These are phyloP conservation scores for Porites lobata DNA, from an alignment of 92 coral and sea anemone genomes.

Conservation along the genomic window DNA sequence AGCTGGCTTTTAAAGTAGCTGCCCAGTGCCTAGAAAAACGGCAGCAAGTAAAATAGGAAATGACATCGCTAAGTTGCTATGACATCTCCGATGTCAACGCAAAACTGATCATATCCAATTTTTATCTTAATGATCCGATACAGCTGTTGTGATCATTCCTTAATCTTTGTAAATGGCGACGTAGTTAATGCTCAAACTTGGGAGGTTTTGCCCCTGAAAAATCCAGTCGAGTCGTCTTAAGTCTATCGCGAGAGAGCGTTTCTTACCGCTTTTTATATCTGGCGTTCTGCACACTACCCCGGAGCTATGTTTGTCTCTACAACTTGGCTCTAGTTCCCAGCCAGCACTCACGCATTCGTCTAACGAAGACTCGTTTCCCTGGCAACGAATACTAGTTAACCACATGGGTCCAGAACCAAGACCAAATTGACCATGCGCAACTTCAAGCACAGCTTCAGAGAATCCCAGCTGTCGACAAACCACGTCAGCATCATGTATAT, in stretches of 20 bases:
- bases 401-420: slow-evolving; percentile 42
- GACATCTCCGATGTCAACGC: too few relatives aligned
- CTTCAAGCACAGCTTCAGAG: slow-evolving; percentile 35
- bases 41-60: too few relatives aligned
- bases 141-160: too few relatives aligned
- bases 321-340: slow-evolving; percentile 45
- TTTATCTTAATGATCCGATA: too few relatives aligned
- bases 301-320: slow-evolving; percentile 22
- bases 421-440: slow-evolving; percentile 46
- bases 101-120: too few relatives aligned
- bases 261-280: slow-evolving; percentile 31
- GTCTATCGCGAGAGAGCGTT: too few relatives aligned
- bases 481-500: slow-evolving; percentile 46
- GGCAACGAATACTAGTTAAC: slow-evolving; percentile 50
- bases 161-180: too few relatives aligned
- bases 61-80: too few relatives aligned
- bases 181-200: not conserved
- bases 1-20: too few relatives aligned
- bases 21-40: too few relatives aligned
- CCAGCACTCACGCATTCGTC: slow-evolving; percentile 65
- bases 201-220: not conserved
- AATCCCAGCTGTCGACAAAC: slow-evolving; percentile 53
- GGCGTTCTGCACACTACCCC: slow-evolving; percentile 65
- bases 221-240: too few relatives aligned
- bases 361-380: slow-evolving; percentile 62